Evolutionary conservation across 2,797 vertebrate species (phyloP).

Genomic region (Triplophysa bombifrons): DNA sequence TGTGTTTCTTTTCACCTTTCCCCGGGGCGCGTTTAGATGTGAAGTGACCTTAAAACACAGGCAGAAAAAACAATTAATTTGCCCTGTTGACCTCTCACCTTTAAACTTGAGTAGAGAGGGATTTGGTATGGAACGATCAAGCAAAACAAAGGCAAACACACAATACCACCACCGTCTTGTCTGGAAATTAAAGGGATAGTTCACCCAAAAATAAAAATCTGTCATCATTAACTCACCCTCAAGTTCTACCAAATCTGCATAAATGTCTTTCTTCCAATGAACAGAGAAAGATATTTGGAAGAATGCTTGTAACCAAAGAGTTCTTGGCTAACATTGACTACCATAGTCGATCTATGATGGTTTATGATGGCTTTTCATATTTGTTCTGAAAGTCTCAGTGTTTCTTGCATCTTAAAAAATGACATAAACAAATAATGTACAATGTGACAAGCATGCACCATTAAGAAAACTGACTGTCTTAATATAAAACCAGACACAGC

Average conservation of each 20-base stretch:
- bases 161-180: background rate
- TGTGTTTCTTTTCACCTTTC: conserved; percentile 33
- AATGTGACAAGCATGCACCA: conserved; percentile 6
- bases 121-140: conserved; percentile 45
- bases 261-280: too few species aligned
- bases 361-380: background rate
- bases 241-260: too few species aligned
- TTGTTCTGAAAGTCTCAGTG: background rate
- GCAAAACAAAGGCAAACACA: conserved; percentile 23
- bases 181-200: background rate
- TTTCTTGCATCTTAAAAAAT: background rate
- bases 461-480: background rate
- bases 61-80: conserved; percentile 47
- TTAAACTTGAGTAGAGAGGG: conserved; percentile 27
- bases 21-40: conserved; percentile 47
- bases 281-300: too few species aligned
- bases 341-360: background rate
- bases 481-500: background rate
- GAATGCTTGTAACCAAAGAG: too few species aligned
- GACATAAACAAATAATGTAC: background rate
- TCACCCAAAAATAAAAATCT: too few species aligned
- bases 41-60: conserved; percentile 53
- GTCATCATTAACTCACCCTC: too few species aligned
- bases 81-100: conserved; percentile 51
- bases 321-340: too few species aligned